Base-by-base conservation (phyloP, 1,140 invertebrate genomes). In the Saccostrea cuccullata region DNA sequence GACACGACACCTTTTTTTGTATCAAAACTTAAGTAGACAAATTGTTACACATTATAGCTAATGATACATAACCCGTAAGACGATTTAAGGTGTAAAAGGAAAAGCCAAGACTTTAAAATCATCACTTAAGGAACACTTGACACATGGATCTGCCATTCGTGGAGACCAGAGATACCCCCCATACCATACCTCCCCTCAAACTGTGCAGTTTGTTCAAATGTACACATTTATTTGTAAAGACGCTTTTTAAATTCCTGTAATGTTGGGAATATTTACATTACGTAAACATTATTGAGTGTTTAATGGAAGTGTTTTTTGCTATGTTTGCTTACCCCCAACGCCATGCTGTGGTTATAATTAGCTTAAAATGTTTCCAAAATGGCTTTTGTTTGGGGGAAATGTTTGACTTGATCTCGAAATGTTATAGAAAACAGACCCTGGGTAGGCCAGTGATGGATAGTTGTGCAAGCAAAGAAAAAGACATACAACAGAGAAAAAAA, bases 221-320 rank as follows among this genome's bases (percentile, higher is more conserved):
- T 26, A 77, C 26, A 77, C 70, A 40, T 77, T 15, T 30, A 26
- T 77, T 26, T 36, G 70, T 36, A 26, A 30, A 30, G 70, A 36
- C 30, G 70, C 70, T 77, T 77, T 77, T 40, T 77, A 77, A 77
- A 77, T 67, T 77, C 70, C 70, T 77, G 70, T 26, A 77, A 77
- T 77, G 70, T 77, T 15, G 70, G 26, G 70, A 77, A 30, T 15
- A 77, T 36, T 77, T 77, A 77, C 70, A 36, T 77, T 77, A 77
- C 70, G 70, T 77, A 77, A 77, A 77, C 70, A 77, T 13, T 11
- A 30, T 30, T 36, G 26, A 77, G 70, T 77, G 70, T 77, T 77
- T 77, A 77, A 77, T 77, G 70, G 23, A 47, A 30, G 23, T 77
- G 13, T 77, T 77, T 30, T 77, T 30, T 77, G 8, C 30, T 77